Percentiles rank a stretch among this genome's conserved stretches.
phyloP scores from a whole-genome alignment of 2,888 invertebrate genomes.

The Epicampocera succincta region DNA sequence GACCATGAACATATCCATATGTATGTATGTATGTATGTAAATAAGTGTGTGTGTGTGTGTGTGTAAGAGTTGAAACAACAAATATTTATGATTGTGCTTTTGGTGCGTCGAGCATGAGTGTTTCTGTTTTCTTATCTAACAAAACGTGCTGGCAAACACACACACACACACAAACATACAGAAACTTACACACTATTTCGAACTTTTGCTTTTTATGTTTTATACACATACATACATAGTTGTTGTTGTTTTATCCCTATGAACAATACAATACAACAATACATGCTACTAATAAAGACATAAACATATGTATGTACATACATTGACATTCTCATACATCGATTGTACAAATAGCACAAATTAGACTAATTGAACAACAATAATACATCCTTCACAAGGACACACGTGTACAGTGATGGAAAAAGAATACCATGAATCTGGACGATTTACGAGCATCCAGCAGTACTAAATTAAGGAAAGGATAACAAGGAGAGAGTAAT shows the following conservation, averaged over 20 bases:
- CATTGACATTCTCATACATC: not conserved
- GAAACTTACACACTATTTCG: not conserved
- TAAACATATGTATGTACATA: not conserved
- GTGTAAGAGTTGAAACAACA: not conserved
- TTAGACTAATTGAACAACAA: constrained; percentile 58
- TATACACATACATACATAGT: too few relatives aligned
- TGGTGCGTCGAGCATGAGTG: not conserved
- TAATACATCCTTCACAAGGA: constrained; percentile 1
- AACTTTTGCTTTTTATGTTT: not conserved
- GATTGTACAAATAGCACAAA: constrained; percentile 12
- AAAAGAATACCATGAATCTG: too few relatives aligned
- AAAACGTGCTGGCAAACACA: not conserved
- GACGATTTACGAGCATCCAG: not conserved
- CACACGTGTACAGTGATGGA: not conserved
- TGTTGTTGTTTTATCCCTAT: too few relatives aligned
- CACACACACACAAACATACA: not conserved
- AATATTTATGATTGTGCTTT: constrained; percentile 11
- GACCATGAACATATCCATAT: not conserved
- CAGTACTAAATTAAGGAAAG: not conserved
- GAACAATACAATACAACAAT: not conserved
- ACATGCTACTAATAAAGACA: constrained; percentile 6
- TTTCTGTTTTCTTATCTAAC: not conserved
- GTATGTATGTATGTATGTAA: too few relatives aligned
- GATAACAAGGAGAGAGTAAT: not conserved
- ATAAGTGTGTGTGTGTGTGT: not conserved